Evolutionary conservation across 2,797 vertebrate species (phyloP).

Genomic region (Sciaenops ocellatus): DNA sequence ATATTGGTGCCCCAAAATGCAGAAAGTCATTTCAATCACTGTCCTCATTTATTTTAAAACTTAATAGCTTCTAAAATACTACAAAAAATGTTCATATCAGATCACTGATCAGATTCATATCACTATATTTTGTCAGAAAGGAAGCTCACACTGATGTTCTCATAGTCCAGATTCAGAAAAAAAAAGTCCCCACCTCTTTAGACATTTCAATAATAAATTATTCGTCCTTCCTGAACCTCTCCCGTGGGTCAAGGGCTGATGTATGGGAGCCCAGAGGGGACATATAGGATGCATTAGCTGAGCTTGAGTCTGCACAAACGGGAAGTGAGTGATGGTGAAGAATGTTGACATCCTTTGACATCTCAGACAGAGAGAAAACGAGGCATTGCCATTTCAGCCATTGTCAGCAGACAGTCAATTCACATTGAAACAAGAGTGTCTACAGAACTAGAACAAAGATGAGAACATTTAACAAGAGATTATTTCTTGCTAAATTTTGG

Average conservation of each 20-base stretch:
- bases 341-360: conserved; percentile 72
- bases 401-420: conserved; percentile 47
- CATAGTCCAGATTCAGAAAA: conserved; percentile 43
- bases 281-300: conserved; percentile 67
- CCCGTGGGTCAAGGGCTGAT: conserved; percentile 76
- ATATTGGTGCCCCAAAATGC: background rate
- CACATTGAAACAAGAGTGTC: conserved; percentile 38
- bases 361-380: conserved; percentile 65
- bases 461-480: conserved; percentile 46
- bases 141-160: background rate
- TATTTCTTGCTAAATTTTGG: conserved; percentile 73
- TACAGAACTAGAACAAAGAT: conserved; percentile 15
- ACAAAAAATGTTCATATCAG: background rate
- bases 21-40: background rate
- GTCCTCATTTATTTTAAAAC: background rate
- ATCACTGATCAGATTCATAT: too few relatives aligned
- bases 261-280: conserved; percentile 80
- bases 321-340: conserved; percentile 70
- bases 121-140: conserved; percentile 2
- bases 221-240: conserved; percentile 71
- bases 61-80: background rate
- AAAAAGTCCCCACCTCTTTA: conserved; percentile 66
- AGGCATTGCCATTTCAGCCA: conserved; percentile 56
- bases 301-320: conserved; percentile 69
- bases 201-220: conserved; percentile 85